Conservation (phyloP, 2,113 vertebrate species). For the Bos indicus region DNA sequence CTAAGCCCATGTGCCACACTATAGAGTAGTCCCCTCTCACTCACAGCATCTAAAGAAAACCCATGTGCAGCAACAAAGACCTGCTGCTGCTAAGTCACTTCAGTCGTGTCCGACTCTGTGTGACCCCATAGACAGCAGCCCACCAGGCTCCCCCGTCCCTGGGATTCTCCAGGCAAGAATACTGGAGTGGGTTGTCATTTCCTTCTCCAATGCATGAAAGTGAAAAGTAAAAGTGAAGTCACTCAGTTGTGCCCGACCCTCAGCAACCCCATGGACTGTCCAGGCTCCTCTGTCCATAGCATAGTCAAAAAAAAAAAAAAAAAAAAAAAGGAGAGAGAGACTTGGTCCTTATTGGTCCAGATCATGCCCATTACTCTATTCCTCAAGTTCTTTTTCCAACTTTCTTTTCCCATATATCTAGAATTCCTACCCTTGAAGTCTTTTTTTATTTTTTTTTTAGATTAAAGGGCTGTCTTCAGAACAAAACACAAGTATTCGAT, state of each 20-base stretch:
- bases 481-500: background rate
- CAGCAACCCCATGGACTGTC: no score
- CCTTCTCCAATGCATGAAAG: no score
- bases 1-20: background rate
- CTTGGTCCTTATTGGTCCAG: background rate
- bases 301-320: background rate
- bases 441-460: background rate
- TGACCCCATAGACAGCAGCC: no score
- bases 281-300: background rate
- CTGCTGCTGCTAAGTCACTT: no score
- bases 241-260: no score
- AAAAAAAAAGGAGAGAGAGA: background rate
- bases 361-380: background rate
- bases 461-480: background rate
- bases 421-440: background rate
- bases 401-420: background rate
- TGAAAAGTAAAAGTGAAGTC: no score
- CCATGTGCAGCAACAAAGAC: background rate
- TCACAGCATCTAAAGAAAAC: accelerated
- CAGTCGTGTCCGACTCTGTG: no score
- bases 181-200: no score
- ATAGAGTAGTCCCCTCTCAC: background rate
- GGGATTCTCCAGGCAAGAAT: no score
- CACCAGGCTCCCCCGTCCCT: no score
- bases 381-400: background rate